phyloP scores from a whole-genome alignment of 1,140 invertebrate species.

The Brachionus calyciflorus region DNA sequence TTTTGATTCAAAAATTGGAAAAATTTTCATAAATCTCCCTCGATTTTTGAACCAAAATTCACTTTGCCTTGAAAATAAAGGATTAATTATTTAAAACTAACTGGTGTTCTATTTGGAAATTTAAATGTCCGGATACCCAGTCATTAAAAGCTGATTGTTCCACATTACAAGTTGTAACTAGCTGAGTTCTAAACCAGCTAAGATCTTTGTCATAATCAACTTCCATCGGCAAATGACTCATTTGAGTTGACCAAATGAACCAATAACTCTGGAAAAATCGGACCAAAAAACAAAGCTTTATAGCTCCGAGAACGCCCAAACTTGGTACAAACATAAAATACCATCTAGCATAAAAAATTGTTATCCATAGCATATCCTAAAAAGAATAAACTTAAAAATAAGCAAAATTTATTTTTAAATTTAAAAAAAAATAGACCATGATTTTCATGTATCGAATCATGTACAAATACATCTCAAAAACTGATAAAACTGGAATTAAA shows the following conservation, averaged over 20 bases:
- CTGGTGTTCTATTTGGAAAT: constrained; percentile 54
- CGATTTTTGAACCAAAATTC: no score
- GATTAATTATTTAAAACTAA: background rate
- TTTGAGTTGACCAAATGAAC: constrained; percentile 60
- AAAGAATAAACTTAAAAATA: background rate
- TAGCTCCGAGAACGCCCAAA: constrained; percentile 43
- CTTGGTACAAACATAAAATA: background rate
- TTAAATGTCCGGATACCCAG: constrained; percentile 55
- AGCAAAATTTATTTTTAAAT: background rate
- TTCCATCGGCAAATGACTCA: constrained; percentile 60
- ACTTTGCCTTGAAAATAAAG: no score
- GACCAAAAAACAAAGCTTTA: background rate
- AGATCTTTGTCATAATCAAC: constrained; percentile 53
- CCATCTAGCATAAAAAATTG: background rate
- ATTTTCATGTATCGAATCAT: background rate
- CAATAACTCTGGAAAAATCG: constrained; percentile 53
- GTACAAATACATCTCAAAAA: background rate
- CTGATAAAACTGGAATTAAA: constrained; percentile 1
- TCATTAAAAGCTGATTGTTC: constrained; percentile 50
- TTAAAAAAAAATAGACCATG: background rate
- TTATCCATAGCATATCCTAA: background rate
- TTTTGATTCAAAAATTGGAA: no score
- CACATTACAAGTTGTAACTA: constrained; percentile 51
- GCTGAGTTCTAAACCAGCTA: constrained; percentile 53
- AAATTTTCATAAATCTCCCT: no score